Conservation (phyloP, 1,140 invertebrate genomes). For the Drosophila guanche region DNA sequence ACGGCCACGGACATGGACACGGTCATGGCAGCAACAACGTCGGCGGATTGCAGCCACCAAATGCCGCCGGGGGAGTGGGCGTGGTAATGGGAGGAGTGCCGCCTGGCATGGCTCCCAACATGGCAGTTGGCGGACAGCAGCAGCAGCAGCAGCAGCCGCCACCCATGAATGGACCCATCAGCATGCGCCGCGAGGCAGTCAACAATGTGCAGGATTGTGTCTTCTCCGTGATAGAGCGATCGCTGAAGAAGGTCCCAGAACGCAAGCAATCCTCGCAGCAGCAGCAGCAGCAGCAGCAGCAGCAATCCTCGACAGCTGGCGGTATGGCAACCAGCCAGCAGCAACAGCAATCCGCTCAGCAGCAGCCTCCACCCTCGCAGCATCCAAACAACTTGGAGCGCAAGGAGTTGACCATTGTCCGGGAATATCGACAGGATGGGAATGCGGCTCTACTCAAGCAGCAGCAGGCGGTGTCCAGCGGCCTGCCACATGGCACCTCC, state of each 20-base stretch:
- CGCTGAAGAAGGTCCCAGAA: conserved; percentile 79
- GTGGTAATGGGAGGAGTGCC: conserved; percentile 5
- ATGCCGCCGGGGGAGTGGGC: conserved; percentile 21
- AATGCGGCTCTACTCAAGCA: conserved; percentile 47
- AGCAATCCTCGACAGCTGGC: conserved; percentile 12
- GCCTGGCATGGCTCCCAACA: neutral
- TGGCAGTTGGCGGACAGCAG: conserved; percentile 7
- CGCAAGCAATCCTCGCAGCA: conserved; percentile 73
- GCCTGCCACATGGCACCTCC: conserved; percentile 61
- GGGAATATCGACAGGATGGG: conserved; percentile 84
- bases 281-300: conserved; percentile 73
- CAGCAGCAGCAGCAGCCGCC: conserved; percentile 33
- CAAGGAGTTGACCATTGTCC: conserved; percentile 84
- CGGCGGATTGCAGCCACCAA: conserved; percentile 51
- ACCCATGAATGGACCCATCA: conserved; percentile 75
- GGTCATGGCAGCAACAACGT: conserved; percentile 55
- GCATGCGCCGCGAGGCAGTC: conserved; percentile 58
- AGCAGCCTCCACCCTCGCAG: conserved; percentile 24
- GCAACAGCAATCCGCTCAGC: conserved; percentile 36
- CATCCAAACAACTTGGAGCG: conserved; percentile 73
- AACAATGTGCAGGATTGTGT: conserved; percentile 80
- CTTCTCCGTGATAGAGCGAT: conserved; percentile 67
- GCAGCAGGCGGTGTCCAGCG: conserved; percentile 1
- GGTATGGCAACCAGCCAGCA: conserved; percentile 25
- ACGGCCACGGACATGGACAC: conserved; percentile 20